Evolutionary conservation across 2,113 vertebrate genomes (phyloP).

Genomic region (Rattus rattus): DNA sequence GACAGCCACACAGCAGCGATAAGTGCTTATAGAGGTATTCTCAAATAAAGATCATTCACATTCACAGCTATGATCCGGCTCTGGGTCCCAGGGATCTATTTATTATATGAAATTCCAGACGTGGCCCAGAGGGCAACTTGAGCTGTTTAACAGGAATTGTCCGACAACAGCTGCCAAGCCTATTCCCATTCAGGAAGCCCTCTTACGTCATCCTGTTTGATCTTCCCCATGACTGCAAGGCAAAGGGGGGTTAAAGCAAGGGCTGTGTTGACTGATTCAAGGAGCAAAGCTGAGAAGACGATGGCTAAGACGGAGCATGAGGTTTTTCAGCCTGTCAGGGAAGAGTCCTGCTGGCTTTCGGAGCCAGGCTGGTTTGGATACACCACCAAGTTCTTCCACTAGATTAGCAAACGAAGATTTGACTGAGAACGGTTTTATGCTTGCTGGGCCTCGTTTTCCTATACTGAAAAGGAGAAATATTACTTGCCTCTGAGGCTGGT

Average conservation of each 20-base stretch:
- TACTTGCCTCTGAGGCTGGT: not conserved
- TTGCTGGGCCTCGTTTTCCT: slow-evolving; percentile 1
- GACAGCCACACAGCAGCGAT: not conserved
- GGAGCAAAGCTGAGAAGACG: not conserved
- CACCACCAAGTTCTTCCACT: not conserved
- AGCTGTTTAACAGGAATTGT: slow-evolving; percentile 30
- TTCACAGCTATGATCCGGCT: not conserved
- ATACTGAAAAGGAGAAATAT: not conserved
- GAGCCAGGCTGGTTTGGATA: too few relatives aligned
- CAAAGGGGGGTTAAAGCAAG: not conserved
- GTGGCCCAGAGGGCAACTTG: not conserved
- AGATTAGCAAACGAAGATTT: not conserved
- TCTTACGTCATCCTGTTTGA: not conserved
- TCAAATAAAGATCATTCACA: not conserved
- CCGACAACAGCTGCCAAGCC: not conserved
- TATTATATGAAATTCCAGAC: slow-evolving; percentile 51
- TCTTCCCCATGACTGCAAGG: not conserved
- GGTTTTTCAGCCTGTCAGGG: not conserved
- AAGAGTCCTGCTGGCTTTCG: not conserved
- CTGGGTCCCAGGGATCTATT: not conserved
- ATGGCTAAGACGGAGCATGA: not conserved
- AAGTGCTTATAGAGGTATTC: slow-evolving; percentile 22
- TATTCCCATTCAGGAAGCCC: slow-evolving; percentile 5
- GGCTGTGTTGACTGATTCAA: not conserved
- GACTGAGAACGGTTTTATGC: not conserved